Percentiles rank a stretch among this genome's conserved stretches.
Conservation (phyloP, 2,888 invertebrate species). For the Folsomia candida region DNA sequence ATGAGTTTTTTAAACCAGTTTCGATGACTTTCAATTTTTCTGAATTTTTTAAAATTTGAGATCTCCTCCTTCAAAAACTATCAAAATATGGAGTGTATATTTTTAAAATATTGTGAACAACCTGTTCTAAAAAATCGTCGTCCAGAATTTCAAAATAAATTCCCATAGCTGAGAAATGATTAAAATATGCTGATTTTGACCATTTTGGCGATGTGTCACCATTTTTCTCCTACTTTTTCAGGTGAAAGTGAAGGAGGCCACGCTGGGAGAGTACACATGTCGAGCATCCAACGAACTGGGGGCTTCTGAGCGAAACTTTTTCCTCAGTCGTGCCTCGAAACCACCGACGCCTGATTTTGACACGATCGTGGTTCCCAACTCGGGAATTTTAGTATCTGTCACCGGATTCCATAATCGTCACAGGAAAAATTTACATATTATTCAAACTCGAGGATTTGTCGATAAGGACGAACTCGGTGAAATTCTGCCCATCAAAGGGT, state of each 20-base stretch:
- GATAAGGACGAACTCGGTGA: background rate
- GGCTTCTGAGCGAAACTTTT: background rate
- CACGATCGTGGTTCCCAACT: background rate
- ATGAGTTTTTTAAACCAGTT: too few species aligned
- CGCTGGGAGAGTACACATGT: background rate
- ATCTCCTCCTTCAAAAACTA: too few species aligned
- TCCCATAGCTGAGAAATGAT: too few species aligned
- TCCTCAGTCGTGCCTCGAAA: background rate
- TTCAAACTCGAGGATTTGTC: background rate
- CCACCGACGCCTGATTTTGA: background rate
- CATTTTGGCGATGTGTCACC: too few species aligned
- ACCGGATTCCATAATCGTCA: background rate
- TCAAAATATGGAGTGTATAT: too few species aligned
- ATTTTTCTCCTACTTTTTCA: too few species aligned
- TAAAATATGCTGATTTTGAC: too few species aligned
- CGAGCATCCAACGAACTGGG: background rate
- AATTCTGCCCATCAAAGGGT: background rate
- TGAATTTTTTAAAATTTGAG: too few species aligned
- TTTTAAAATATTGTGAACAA: too few species aligned
- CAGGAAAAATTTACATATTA: background rate
- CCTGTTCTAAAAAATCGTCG: too few species aligned
- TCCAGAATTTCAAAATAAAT: too few species aligned
- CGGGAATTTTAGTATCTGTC: background rate
- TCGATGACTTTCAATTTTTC: too few species aligned
- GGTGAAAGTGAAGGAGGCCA: background rate